Base-by-base conservation (phyloP, 1,140 invertebrate species). In the Cydia splendana region DNA sequence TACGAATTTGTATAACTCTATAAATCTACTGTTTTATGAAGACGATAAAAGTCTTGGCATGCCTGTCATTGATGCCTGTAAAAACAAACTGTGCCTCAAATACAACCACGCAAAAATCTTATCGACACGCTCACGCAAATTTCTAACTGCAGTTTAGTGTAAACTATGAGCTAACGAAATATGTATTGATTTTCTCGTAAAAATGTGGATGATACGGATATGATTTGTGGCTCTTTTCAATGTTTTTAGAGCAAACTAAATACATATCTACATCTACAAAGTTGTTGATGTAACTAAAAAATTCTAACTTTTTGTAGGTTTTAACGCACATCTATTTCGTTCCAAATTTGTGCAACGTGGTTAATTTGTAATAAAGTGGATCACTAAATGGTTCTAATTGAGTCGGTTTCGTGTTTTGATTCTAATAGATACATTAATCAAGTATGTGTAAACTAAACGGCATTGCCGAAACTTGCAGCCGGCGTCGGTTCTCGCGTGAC, bases 401-500 rank as follows among this genome's bases (percentile, higher is more conserved):
- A 71, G 30, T 42, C 67, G 13, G 18, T 71, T 38, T 71, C 67
- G 30, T 38, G 24, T 34, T 42, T 69, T 42, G 67, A 34, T 38
- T 71, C 65, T n/a, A 62, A 69, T 69, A 69, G 34, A 71, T 71
- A n/a, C 73, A 24, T 51, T 45, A 74, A 74, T 53, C 3, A 53
- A 48, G 71, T 51, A 34, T 74, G 38, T 74, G 38, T 13, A 74
- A 74, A 57, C 42, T 13, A 74, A 74, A 57, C 42, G 6, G 28
- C 76, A 69, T 78, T 82, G 75, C 79, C 79, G 45, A 81, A 84
- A 82, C 78, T 75, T 79, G 71, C 20, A 67, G 57, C 73, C 74
- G 62, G 71, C 10, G 78, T 62, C 57, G 57, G 57, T 62, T 24
- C 73, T 83, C 78, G 83, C 81, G 81, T 83, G 83, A 85, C 81